These are phyloP conservation scores for Urocitellus parryii DNA, from an alignment of 2,113 vertebrate species.

Conservation along the genomic window DNA sequence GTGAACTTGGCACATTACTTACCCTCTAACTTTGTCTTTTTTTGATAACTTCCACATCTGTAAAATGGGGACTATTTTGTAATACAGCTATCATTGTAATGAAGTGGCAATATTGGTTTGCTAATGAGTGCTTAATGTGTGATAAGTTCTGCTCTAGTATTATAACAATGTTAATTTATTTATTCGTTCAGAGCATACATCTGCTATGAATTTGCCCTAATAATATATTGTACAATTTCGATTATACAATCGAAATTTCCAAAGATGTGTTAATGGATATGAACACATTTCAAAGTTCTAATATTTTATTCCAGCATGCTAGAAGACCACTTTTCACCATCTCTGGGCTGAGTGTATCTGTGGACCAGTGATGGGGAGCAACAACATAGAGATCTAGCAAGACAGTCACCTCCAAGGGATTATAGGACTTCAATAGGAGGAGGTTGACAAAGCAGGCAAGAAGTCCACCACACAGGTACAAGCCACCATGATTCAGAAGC, in stretches of 20 bases:
- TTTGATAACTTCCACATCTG: background rate
- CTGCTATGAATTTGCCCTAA: background rate
- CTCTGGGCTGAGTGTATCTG: background rate
- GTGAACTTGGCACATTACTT: background rate
- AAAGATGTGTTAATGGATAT: background rate
- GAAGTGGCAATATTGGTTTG: no score
- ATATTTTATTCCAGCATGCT: background rate
- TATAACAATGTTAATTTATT: background rate
- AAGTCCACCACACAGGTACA: no score
- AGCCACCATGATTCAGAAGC: background rate
- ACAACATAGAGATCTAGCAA: background rate
- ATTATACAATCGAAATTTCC: background rate
- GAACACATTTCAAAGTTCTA: background rate
- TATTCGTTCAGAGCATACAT: background rate
- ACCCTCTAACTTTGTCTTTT: background rate
- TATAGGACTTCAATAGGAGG: background rate
- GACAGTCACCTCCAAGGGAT: background rate
- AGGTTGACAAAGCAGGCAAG: background rate
- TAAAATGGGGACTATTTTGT: background rate
- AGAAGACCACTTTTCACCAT: background rate
- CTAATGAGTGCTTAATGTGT: background rate
- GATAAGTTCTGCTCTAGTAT: background rate
- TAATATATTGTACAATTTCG: no score
- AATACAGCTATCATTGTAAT: no score
- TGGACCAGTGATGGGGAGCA: background rate